Conservation (phyloP, 2,888 invertebrate genomes). For the Caenorhabditis sp. region DNA sequence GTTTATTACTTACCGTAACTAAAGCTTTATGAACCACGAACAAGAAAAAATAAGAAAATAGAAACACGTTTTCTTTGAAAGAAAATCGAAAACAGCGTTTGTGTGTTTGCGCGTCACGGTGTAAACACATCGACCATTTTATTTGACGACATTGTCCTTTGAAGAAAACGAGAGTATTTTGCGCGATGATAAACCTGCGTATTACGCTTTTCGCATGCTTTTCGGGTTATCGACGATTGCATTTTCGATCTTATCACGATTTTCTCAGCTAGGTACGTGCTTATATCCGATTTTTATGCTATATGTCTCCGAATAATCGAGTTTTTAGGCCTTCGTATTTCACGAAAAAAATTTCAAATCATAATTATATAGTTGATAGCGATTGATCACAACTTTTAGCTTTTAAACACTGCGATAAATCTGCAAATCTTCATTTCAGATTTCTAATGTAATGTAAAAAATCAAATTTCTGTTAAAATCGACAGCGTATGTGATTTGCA, state of each 20-base stretch:
- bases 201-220: neutral
- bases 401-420: no score
- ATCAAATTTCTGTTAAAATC: no score
- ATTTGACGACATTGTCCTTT: slow-evolving; percentile 16
- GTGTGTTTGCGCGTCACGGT: slow-evolving; percentile 19
- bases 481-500: no score
- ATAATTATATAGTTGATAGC: neutral
- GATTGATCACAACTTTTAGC: neutral
- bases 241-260: neutral
- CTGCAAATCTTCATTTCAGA: no score
- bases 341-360: neutral
- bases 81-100: slow-evolving; percentile 8
- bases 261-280: neutral
- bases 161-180: neutral
- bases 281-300: neutral
- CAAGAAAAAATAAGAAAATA: neutral
- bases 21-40: neutral
- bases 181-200: neutral
- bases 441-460: no score
- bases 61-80: neutral
- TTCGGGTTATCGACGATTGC: neutral
- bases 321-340: neutral
- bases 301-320: neutral
- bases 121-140: slow-evolving; percentile 5
- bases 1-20: neutral